Evolutionary conservation across 2,888 invertebrate species (phyloP), one percentile per base, ranked within the genome.

Genomic region (Pristionchus entomophagus): DNA sequence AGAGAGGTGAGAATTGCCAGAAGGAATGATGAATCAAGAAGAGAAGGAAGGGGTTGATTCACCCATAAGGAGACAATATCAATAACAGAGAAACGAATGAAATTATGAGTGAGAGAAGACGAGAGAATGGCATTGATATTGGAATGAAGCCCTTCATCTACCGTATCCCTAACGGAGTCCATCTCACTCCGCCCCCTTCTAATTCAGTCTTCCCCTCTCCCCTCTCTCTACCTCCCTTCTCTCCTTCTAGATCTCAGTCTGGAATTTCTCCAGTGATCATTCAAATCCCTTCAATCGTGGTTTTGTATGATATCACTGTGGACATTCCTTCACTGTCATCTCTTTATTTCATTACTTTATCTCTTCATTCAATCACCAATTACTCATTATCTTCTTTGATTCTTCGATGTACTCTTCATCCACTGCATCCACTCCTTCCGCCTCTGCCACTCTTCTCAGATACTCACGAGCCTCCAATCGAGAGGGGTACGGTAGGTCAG

Each of bases 11-110:
- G n/a, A 77, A 22, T 32, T 77, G 38, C 38, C 12, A 77, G n/a
- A 2, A 38, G 45, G 73, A 41, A 69, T 69, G 69, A 77, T 77
- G 38, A 77, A 77, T 38, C 38, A 77, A 77, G n/a, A 45, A 77
- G 32, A 77, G 41, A 32, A 38, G n/a, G n/a, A 77, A 41, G 12
- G 22, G 19, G 45, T 32, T 77, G 73, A 45, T n/a, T 45, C 38
- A 77, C 12, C 38, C 22, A 77, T 32, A 77, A 45, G 41, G 12
- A 45, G 45, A 77, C 26, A 10, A n/a, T 77, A 14, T 77, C n/a
- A 77, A 77, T 38, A 77, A 77, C 38, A 41, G 73, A 77, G 73
- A 73, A 73, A 6, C 19, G 73, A 77, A 77, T n/a, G 45, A 45
- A 45, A 38, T 45, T 22, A 41, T 41, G 73, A 45, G 45, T 77